A percentile compares a stretch with the other conserved stretches of the same genome.
Conservation (phyloP, 2,797 vertebrate species). For the Bradypodion ventrale region DNA sequence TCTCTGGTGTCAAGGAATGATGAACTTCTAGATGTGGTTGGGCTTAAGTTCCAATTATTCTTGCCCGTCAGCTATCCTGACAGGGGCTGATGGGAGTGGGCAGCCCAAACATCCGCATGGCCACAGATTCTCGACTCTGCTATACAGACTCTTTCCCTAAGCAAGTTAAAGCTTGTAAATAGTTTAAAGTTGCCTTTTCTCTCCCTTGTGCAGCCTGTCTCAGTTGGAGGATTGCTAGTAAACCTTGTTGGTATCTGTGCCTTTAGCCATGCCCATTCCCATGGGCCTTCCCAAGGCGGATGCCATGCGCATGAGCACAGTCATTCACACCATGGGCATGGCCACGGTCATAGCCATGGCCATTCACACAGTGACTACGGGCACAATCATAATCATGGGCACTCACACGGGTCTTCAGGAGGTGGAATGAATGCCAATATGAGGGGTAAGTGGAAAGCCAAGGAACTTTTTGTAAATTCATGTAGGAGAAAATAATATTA, state of each 20-base stretch:
- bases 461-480: not conserved
- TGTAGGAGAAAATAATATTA: not conserved
- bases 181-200: constrained; percentile 61
- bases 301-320: constrained; percentile 85
- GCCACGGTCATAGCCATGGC: constrained; percentile 71
- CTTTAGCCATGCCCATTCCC: constrained; percentile 93
- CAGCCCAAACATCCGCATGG: not conserved
- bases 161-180: not conserved
- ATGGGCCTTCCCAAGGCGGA: constrained; percentile 79
- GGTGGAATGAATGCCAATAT: constrained; percentile 98
- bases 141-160: not conserved
- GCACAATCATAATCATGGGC: constrained; percentile 81
- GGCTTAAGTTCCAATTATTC: not conserved
- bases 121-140: not conserved
- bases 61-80: not conserved
- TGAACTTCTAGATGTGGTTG: not conserved
- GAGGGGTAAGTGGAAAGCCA: constrained; percentile 82
- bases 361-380: constrained; percentile 82
- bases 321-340: constrained; percentile 82
- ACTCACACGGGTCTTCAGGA: constrained; percentile 79
- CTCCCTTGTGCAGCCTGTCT: constrained; percentile 85
- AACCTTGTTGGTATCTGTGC: constrained; percentile 98
- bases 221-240: constrained; percentile 92
- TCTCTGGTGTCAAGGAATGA: too few species aligned
- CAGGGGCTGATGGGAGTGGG: not conserved